A percentile compares a stretch with the other conserved stretches of the same genome.
phyloP scores from a whole-genome alignment of 2,113 vertebrate species.

The Oryzias melastigma region DNA sequence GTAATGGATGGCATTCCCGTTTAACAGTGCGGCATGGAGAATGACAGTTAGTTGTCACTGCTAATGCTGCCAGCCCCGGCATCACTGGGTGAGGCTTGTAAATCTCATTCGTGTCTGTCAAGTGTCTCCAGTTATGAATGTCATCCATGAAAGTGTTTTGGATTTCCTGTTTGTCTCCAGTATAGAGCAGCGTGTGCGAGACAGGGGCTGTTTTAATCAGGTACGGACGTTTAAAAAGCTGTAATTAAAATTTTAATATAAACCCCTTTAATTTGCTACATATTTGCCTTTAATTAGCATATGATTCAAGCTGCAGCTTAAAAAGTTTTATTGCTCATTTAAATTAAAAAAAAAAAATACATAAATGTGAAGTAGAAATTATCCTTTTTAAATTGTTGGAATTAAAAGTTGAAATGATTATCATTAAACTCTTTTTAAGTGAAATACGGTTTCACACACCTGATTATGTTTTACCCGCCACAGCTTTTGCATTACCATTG shows the following conservation, averaged over 20 bases:
- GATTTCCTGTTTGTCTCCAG: constrained; percentile 12
- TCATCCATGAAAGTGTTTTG: constrained; percentile 43
- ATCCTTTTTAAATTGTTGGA: background rate
- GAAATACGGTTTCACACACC: too few species aligned
- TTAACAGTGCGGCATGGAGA: constrained; percentile 57
- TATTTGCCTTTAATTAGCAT: constrained; percentile 37
- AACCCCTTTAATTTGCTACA: constrained; percentile 34
- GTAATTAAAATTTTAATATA: constrained; percentile 23
- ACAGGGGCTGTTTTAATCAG: constrained; percentile 15
- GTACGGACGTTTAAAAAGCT: constrained; percentile 3
- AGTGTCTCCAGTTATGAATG: constrained; percentile 44
- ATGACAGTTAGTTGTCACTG: constrained; percentile 62
- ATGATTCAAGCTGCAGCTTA: constrained; percentile 30
- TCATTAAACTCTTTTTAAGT: too few species aligned
- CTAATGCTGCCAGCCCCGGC: constrained; percentile 51
- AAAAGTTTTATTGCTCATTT: constrained; percentile 33
- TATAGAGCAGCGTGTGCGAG: constrained; percentile 6
- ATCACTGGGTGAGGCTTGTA: constrained; percentile 53
- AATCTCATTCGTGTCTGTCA: constrained; percentile 58
- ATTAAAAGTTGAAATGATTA: too few species aligned
- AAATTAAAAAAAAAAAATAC: background rate
- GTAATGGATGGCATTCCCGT: constrained; percentile 68
- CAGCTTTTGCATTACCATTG: constrained; percentile 37
- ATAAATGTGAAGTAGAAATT: constrained; percentile 26
- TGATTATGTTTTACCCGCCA: background rate